These are phyloP conservation scores for Gadopsis marmoratus DNA, from an alignment of 2,797 vertebrate species.

Conservation along the genomic window DNA sequence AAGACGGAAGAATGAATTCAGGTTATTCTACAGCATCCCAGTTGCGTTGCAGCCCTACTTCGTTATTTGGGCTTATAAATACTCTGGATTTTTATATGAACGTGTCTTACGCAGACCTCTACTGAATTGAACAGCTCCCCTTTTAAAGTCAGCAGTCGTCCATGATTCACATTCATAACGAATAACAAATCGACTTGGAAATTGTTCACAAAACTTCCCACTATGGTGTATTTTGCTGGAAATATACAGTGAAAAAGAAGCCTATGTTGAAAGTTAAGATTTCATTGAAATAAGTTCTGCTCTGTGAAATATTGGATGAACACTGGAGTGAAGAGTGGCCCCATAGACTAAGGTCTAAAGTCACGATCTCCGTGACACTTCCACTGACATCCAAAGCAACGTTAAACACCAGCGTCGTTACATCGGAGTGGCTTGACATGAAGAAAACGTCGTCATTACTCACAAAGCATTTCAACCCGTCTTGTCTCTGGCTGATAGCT, in stretches of 20 bases:
- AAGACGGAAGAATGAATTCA: background rate
- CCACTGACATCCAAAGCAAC: conserved; percentile 24
- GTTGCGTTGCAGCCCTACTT: background rate
- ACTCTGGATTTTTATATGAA: conserved; percentile 1
- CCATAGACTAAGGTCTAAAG: conserved; percentile 26
- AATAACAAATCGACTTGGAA: conserved; percentile 33
- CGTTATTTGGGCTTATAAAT: conserved; percentile 8
- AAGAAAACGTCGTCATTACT: conserved; percentile 38
- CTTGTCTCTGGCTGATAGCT: conserved; percentile 52
- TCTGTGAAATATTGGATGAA: background rate
- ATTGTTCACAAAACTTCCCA: conserved; percentile 3
- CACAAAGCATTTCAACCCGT: conserved; percentile 35
- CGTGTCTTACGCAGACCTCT: background rate
- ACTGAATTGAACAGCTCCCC: background rate
- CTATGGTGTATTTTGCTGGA: background rate
- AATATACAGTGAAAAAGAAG: background rate
- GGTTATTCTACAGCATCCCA: background rate
- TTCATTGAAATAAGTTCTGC: conserved; percentile 7
- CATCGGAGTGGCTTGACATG: conserved; percentile 9
- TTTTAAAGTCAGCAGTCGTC: conserved; percentile 24
- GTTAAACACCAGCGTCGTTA: conserved; percentile 5
- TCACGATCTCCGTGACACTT: background rate
- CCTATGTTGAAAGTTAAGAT: background rate
- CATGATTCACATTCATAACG: conserved; percentile 26
- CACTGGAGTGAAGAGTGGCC: background rate